Percentiles rank a stretch among this genome's conserved stretches.
These are phyloP conservation scores for Liasis olivaceus DNA, from an alignment of 2,797 vertebrate species.

Conservation along the genomic window DNA sequence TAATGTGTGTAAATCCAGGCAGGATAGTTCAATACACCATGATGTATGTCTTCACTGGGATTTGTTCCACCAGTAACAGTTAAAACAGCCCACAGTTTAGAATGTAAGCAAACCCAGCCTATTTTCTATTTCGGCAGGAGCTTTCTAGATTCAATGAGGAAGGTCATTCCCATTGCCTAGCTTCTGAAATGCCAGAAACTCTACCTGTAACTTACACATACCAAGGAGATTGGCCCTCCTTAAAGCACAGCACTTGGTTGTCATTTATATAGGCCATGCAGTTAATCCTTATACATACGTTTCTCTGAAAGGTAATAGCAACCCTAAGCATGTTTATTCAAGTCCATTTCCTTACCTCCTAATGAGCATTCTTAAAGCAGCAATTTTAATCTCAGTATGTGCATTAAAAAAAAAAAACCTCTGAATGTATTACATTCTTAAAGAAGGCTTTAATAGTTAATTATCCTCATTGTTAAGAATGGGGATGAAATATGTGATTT, in stretches of 20 bases:
- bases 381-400: neutral
- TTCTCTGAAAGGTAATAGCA: neutral
- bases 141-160: neutral
- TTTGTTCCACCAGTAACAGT: neutral
- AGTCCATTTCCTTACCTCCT: no score
- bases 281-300: neutral
- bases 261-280: neutral
- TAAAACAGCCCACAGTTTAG: neutral
- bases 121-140: neutral
- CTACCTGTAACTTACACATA: neutral
- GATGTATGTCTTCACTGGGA: no score
- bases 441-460: constrained; percentile 15
- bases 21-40: no score
- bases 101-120: neutral
- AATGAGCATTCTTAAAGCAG: neutral
- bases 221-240: neutral
- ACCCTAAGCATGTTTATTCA: neutral
- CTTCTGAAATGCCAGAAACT: neutral
- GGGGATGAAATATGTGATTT: neutral
- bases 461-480: constrained; percentile 16
- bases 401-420: neutral
- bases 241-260: neutral
- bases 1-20: no score
- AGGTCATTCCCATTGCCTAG: neutral
- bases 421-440: constrained; percentile 5